Base-by-base conservation (phyloP, 2,797 vertebrate genomes). In the Eulemur coronatus region DNA sequence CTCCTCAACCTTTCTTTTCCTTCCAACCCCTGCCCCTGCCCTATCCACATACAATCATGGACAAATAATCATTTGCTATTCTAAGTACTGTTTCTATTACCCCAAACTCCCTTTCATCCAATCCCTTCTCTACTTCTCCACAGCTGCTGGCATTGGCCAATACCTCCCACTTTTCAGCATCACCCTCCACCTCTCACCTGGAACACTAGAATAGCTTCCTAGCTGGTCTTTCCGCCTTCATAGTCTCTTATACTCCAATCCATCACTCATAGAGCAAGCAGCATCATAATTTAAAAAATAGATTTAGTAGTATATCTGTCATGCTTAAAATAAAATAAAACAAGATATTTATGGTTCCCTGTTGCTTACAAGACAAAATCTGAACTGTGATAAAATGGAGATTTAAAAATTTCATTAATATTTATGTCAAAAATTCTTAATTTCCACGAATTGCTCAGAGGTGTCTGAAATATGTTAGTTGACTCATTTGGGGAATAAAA, bases 341-440 rank as follows among this genome's bases (percentile, higher is more conserved):
- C 20, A 89, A 96, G 76, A 82, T 91, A 92, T 92, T 93, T 95
- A 88, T 97, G 7, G 6, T 84, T 61, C 30, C 15, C 6, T 55
- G 11, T 82, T 75, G 52, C 35, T 95, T 94, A 50, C 0, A 94
- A 82, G 50, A 85, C 22, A 69, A 80, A 90, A 75, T 65, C 3
- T 52, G 28, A 88, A 17, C 5, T 28, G 14, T 30, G 35, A 63
- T 59, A 91, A 96, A 41, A 43, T 73, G 1, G 38, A 48, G 20
- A 88, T 79, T 73, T 73, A 15, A 69, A 57, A 72, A 28, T 35
- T 61, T 79, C 17, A 4, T 65, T 94, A 86, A 91, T 72, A 57
- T 92, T 76, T 73, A 57, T 69, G n/a, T 41, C 82, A 86, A 76
- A 79, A 52, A 55, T 96, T 43, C 6, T 92, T 80, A 46, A 82